Conservation (phyloP, 1,140 invertebrate species). For the Trichomalopsis sarcophagae region DNA sequence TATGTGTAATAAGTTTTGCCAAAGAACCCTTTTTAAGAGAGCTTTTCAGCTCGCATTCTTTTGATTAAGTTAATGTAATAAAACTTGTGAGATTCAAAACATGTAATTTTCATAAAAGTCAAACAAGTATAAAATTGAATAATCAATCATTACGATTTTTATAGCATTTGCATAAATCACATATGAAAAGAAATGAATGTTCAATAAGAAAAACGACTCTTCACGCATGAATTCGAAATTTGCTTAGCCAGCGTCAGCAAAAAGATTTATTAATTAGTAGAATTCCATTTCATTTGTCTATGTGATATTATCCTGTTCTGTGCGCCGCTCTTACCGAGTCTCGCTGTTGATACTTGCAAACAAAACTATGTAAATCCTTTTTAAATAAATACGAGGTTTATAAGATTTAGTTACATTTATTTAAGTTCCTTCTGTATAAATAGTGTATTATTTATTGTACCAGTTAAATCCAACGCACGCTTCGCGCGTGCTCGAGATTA, state of each 20-base stretch:
- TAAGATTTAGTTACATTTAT: conserved; percentile 59
- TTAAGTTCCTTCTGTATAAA: no score
- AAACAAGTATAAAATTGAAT: conserved; percentile 24
- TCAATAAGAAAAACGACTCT: background rate
- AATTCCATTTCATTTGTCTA: conserved; percentile 60
- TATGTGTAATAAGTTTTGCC: conserved; percentile 76
- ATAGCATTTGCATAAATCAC: conserved; percentile 17
- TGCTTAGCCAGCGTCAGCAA: conserved; percentile 52
- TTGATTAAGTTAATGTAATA: conserved; percentile 41
- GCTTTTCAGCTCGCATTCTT: conserved; percentile 25
- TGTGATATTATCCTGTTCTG: conserved; percentile 73
- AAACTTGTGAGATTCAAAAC: conserved; percentile 26
- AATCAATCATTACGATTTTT: conserved; percentile 5
- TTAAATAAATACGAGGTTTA: conserved; percentile 76
- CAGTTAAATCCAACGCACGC: no score
- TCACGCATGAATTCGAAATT: conserved; percentile 18
- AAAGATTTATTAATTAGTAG: conserved; percentile 45
- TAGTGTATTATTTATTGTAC: no score
- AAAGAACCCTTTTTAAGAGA: conserved; percentile 67
- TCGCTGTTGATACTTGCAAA: conserved; percentile 75
- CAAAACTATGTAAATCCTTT: conserved; percentile 75
- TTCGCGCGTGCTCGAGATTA: no score
- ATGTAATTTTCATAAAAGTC: conserved; percentile 3
- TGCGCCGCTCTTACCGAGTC: conserved; percentile 73
- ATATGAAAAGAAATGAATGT: background rate